Evolutionary conservation across 1,140 invertebrate genomes (phyloP).

Genomic region (Dinothrombium tinctorium): DNA sequence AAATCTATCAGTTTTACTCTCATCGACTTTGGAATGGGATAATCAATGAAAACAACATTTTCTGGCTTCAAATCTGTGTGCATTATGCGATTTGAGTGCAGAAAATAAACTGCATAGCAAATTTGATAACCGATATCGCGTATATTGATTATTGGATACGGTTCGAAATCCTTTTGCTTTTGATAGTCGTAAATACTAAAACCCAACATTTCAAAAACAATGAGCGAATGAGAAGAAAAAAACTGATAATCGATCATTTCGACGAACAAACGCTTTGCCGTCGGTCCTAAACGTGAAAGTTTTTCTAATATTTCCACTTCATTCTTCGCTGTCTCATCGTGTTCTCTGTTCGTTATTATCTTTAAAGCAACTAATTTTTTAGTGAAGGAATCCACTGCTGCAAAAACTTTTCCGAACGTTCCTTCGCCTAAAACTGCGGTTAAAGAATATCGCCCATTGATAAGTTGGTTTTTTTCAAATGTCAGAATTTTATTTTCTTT

Average conservation of each 20-base stretch:
- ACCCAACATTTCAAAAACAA: constrained; percentile 95
- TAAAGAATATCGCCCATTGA: too few relatives aligned
- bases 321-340: constrained; percentile 91
- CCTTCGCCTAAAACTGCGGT: too few relatives aligned
- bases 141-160: constrained; percentile 90
- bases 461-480: too few relatives aligned
- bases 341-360: constrained; percentile 99
- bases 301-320: constrained; percentile 99
- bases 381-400: constrained; percentile 73
- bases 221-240: constrained; percentile 96
- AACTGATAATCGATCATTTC: constrained; percentile 99
- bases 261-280: constrained; percentile 69
- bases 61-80: constrained; percentile 99
- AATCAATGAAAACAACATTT: constrained; percentile 93
- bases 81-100: constrained; percentile 91
- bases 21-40: constrained; percentile 65
- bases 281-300: constrained; percentile 76
- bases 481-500: too few relatives aligned
- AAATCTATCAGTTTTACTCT: constrained; percentile 94
- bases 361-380: too few relatives aligned
- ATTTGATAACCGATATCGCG: constrained; percentile 93
- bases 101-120: constrained; percentile 86
- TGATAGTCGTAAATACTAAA: constrained; percentile 98
- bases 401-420: constrained; percentile 98
- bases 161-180: constrained; percentile 97